Base-by-base conservation (phyloP, 2,888 invertebrate species). In the Tuta absoluta region DNA sequence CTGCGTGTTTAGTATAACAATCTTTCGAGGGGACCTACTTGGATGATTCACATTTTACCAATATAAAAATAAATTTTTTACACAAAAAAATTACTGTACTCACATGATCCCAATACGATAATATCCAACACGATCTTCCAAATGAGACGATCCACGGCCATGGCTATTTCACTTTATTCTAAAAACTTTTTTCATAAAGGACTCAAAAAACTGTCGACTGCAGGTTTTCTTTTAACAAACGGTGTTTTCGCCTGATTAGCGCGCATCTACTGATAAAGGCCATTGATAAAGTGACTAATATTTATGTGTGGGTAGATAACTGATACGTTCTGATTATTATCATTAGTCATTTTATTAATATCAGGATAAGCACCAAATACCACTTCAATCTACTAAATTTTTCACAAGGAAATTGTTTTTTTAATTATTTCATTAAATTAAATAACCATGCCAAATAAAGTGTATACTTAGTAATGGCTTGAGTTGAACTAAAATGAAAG, bases 101-200 rank as follows among this genome's bases (percentile, higher is more conserved):
- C 67, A 90, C 91, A 83, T 59, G 84, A 82, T 12, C 71, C 69
- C 66, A 89, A 72, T 33, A 86, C 77, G 12, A 82, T 8, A 48
- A 89, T 72, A 72, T 90, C 90, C 78, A 90, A 67, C 23, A 81
- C 51, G 45, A 90, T 81, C 71, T 90, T 89, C 80, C 83, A 82
- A 67, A 85, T 76, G 58, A 88, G 63, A 68, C 69, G 81, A 67
- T 85, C 84, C 66, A 81, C 79, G 24, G 81, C 82, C 88, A 85
- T 85, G 66, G 66, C 71, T n/a, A n/a, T n/a, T n/a, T n/a, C n/a
- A n/a, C n/a, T 66, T 1, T 3, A 1, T 23, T 37, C 23, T 45
- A 24, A 24, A 12, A 23, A 2, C 24, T 53, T 53, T 53, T 14
- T 24, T 24, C 51, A n/a, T 17, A 61, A 41, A n/a, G n/a, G n/a